A percentile compares a stretch with the other conserved stretches of the same genome.
These are phyloP conservation scores for Ophioninae sp. DNA, from an alignment of 2,888 invertebrate species.

Conservation along the genomic window DNA sequence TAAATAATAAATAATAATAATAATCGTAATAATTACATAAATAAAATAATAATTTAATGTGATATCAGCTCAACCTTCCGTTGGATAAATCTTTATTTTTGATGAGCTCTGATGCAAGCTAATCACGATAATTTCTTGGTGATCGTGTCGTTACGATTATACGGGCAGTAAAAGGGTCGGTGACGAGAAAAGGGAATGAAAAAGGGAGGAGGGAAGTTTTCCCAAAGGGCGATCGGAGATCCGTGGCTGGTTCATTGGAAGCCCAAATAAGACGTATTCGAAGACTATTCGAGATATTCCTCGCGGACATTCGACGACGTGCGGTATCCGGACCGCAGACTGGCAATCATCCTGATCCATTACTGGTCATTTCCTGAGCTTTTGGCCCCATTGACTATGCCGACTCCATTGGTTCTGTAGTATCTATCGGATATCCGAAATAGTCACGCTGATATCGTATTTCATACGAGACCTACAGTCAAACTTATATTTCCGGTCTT, in stretches of 20 bases:
- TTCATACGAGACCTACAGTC: constrained; percentile 1
- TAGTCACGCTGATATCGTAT: background rate
- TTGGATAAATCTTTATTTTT: too few species aligned
- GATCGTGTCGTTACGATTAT: background rate
- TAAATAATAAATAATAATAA: too few species aligned
- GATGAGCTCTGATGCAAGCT: background rate
- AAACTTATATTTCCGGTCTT: background rate
- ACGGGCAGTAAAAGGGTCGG: background rate
- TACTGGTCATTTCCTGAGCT: constrained; percentile 14
- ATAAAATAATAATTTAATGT: too few species aligned
- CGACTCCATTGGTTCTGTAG: background rate
- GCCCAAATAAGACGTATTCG: constrained; percentile 30
- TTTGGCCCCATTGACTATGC: background rate
- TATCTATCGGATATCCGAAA: background rate
- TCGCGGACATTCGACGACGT: background rate
- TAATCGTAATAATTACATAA: too few species aligned
- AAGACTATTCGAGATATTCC: background rate
- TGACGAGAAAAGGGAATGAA: too few species aligned
- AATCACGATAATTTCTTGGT: background rate
- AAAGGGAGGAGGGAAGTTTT: too few species aligned
- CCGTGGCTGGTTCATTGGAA: background rate
- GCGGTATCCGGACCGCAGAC: constrained; percentile 4
- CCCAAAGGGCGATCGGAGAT: background rate
- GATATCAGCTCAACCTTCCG: too few species aligned
- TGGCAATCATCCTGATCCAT: constrained; percentile 30